Conservation (phyloP, 92 coral and sea anemone genomes). For the Parazoanthus swiftii region DNA sequence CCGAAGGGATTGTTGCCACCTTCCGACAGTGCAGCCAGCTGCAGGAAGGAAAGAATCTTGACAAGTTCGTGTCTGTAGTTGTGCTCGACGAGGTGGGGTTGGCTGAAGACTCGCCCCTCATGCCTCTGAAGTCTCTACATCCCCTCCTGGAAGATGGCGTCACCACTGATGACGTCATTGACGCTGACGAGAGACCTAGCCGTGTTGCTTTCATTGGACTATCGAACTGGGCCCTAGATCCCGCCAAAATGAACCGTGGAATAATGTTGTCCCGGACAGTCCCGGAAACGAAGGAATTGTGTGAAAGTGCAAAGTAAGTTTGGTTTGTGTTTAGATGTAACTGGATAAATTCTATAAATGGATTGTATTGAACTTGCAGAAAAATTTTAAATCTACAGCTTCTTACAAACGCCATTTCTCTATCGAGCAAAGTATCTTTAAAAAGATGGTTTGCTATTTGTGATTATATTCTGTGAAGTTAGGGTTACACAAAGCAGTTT, state of each 20-base stretch:
- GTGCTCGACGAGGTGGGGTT: slow-evolving; percentile 72
- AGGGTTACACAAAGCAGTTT: no score
- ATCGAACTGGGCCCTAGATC: slow-evolving; percentile 73
- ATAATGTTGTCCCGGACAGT: slow-evolving; percentile 63
- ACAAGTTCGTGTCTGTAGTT: slow-evolving; percentile 63
- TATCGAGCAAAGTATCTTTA: no score
- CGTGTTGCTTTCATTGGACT: slow-evolving; percentile 73
- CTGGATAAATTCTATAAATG: background rate
- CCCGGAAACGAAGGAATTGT: slow-evolving; percentile 53
- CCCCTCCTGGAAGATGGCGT: slow-evolving; percentile 71
- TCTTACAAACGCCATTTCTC: no score
- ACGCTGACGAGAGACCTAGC: slow-evolving; percentile 44
- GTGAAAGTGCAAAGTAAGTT: slow-evolving; percentile 53
- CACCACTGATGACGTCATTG: slow-evolving; percentile 50
- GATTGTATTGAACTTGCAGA: background rate
- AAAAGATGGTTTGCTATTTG: no score
- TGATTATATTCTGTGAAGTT: no score
- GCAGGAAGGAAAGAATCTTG: slow-evolving; percentile 54
- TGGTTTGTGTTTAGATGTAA: background rate
- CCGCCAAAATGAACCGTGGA: slow-evolving; percentile 70
- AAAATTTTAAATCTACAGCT: background rate
- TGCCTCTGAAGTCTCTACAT: slow-evolving; percentile 73
- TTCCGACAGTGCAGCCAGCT: slow-evolving; percentile 64
- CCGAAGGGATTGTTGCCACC: slow-evolving; percentile 66
- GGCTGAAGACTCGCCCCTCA: slow-evolving; percentile 77